Evolutionary conservation across 23 tunicate species (phyloP).

Genomic region (Botrylloides violaceus): DNA sequence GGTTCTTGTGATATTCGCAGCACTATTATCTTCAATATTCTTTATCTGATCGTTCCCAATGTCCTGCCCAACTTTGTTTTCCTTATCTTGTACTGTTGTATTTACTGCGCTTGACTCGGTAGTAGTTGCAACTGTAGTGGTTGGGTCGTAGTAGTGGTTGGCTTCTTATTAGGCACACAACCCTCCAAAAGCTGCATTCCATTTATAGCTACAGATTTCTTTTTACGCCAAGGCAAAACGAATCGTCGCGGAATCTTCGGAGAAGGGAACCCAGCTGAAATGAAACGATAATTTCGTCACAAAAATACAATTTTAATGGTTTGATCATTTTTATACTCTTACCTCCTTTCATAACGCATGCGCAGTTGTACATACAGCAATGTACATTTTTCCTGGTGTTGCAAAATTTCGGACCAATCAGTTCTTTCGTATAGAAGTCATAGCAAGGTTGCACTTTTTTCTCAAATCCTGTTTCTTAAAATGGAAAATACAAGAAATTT

Average conservation of each 20-base stretch:
- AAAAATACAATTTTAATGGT: background rate
- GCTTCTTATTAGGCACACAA: background rate
- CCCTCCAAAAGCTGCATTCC: too few relatives aligned
- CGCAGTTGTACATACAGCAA: slow-evolving; percentile 2
- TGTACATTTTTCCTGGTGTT: background rate
- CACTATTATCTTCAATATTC: too few relatives aligned
- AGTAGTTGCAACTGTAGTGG: too few relatives aligned
- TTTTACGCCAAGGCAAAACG: background rate
- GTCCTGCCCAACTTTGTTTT: too few relatives aligned
- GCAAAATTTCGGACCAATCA: slow-evolving; percentile 3
- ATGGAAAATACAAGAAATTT: too few relatives aligned
- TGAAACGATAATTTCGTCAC: background rate
- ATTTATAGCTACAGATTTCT: too few relatives aligned
- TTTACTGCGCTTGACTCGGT: too few relatives aligned
- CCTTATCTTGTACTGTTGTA: too few relatives aligned
- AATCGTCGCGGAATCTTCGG: background rate
- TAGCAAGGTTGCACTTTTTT: slow-evolving; percentile 1
- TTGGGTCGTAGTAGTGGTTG: too few relatives aligned
- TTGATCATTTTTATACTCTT: background rate
- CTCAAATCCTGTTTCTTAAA: background rate
- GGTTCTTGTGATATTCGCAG: too few relatives aligned
- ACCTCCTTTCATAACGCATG: slow-evolving; percentile 10
- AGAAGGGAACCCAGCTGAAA: background rate
- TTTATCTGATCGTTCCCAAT: too few relatives aligned
- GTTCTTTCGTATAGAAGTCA: background rate